phyloP scores from a whole-genome alignment of 1,140 invertebrate species.

The Bradynema listronoti region DNA sequence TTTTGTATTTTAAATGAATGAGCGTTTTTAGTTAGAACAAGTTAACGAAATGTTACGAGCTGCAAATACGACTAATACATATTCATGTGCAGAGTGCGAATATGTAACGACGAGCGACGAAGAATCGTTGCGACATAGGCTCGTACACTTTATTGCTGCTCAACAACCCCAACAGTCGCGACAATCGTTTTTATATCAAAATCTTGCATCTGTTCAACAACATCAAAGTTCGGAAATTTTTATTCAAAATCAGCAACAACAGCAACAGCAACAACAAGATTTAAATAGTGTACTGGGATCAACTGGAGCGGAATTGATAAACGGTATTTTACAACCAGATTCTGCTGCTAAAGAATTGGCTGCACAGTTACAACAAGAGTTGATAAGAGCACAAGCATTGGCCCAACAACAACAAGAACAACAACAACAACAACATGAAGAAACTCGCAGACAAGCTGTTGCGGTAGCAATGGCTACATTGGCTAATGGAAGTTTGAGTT shows the following conservation, averaged over 20 bases:
- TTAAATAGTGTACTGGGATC: slow-evolving; percentile 1
- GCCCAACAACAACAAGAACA: background rate
- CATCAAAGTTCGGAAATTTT: background rate
- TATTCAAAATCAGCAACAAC: slow-evolving; percentile 8
- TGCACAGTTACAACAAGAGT: background rate
- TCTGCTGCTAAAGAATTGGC: slow-evolving; percentile 2
- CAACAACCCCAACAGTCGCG: slow-evolving; percentile 19
- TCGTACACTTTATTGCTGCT: slow-evolving; percentile 19
- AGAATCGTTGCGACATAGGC: slow-evolving; percentile 17
- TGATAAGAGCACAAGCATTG: background rate
- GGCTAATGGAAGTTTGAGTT: too few relatives aligned
- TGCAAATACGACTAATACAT: slow-evolving; percentile 55
- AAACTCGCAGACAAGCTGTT: slow-evolving; percentile 22
- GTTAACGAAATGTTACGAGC: slow-evolving; percentile 32
- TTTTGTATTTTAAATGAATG: background rate
- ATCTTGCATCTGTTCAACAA: slow-evolving; percentile 8
- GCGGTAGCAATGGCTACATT: too few relatives aligned
- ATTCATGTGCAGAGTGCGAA: slow-evolving; percentile 6
- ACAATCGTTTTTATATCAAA: slow-evolving; percentile 27
- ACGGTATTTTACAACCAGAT: background rate
- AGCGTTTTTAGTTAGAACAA: slow-evolving; percentile 21
- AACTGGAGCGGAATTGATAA: slow-evolving; percentile 1
- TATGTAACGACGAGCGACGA: slow-evolving; percentile 13
- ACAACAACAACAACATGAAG: background rate
- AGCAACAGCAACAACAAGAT: slow-evolving; percentile 1